These are phyloP conservation scores for Amia ocellicauda DNA, from an alignment of 2,113 vertebrate genomes.

Conservation along the genomic window DNA sequence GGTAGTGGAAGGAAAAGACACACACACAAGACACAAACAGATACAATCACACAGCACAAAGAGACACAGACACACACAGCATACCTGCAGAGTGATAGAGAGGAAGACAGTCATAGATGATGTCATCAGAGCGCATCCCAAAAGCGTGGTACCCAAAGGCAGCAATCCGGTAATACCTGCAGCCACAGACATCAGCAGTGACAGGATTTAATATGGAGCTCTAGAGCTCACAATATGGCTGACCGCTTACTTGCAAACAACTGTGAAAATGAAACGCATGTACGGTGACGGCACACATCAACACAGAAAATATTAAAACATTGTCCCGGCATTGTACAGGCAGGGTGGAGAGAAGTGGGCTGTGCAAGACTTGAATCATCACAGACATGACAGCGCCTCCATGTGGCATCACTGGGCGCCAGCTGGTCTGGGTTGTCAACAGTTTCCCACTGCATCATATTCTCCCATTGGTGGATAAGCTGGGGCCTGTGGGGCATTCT, in stretches of 20 bases:
- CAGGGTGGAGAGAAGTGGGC: no score
- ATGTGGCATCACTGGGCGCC: no score
- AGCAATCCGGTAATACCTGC: constrained; percentile 82
- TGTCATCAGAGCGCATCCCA: constrained; percentile 57
- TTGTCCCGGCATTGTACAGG: no score
- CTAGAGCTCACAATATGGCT: no score
- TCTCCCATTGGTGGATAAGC: no score
- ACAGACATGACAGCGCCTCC: no score
- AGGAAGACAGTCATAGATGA: constrained; percentile 81
- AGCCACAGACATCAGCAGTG: background rate
- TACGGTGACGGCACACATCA: background rate
- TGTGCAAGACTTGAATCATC: no score
- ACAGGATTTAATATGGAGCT: no score
- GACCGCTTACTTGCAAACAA: no score
- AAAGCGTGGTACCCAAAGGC: constrained; percentile 80
- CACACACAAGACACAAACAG: constrained; percentile 3
- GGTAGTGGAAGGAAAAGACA: background rate
- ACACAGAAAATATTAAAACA: background rate
- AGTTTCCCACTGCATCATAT: no score
- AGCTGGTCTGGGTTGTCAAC: no score
- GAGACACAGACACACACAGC: background rate
- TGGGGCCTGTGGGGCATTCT: no score
- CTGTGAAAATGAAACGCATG: background rate
- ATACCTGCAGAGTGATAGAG: constrained; percentile 86
- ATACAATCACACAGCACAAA: background rate